Base-by-base conservation (phyloP, 2,888 invertebrate species). In the Chrysina gloriosa region DNA sequence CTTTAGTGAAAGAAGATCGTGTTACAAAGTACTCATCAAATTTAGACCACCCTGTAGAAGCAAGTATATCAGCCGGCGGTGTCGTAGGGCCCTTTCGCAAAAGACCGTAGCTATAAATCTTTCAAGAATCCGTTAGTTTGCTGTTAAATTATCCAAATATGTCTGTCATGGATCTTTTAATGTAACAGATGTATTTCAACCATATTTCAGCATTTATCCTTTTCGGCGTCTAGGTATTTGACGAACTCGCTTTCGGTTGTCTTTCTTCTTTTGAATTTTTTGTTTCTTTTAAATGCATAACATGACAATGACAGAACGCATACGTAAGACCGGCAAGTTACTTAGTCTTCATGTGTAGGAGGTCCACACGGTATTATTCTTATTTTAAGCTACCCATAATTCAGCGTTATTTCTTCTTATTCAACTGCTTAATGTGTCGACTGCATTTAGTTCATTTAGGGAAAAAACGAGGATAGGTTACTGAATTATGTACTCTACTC, bases 161-260 rank as follows among this genome's bases (percentile, higher is more conserved):
- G 52, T 52, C 52, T 52, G 52, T 52, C 52, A 52, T 31, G 52
- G 52, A 29, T 16, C 52, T 52, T 52, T 52, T 52, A 52, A 52
- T 52, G 52, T 31, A 29, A 52, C 31, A 52, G 52, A 31, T 52
- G 52, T 31, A 52, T 52, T 29, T 52, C 16, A n/a, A n/a, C n/a
- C n/a, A 36, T 36, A 36, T 36, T 36, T 36, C 36, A 45, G 16
- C 19, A 19, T 7, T 31, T 19, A 11, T 52, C 9, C 31, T 52
- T 52, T 31, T 31, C 31, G 19, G 31, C 19, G 16, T 31, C 31
- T 11, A 19, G 6, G 31, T 19, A 52, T 52, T 52, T 52, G 31
- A 31, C 14, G 31, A 16, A 9, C 1, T 31, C 7, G 6, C 23
- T 3, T n/a, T 23, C 29, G 9, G 6, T 52, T 52, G 4, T 52